These are phyloP conservation scores for Cheirogaleus medius DNA, from an alignment of 2,113 vertebrate genomes.

Conservation along the genomic window DNA sequence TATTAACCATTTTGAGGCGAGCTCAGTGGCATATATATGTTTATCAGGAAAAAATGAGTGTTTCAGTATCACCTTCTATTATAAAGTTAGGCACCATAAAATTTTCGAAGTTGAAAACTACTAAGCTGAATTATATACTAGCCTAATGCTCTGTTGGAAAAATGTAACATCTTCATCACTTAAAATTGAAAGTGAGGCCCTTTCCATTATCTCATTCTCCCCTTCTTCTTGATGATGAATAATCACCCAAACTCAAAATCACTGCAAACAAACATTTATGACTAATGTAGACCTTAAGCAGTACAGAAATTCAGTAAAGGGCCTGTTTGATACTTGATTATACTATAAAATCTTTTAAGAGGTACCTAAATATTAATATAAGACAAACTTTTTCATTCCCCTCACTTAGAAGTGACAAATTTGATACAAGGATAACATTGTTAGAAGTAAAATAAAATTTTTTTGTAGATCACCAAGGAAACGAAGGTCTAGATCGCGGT, in stretches of 20 bases:
- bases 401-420: neutral
- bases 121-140: neutral
- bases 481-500: slow-evolving; percentile 95
- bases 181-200: neutral
- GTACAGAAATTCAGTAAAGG: neutral
- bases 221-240: neutral
- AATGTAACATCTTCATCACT: neutral
- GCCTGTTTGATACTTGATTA: neutral
- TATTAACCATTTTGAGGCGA: neutral
- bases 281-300: neutral
- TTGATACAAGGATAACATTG: neutral
- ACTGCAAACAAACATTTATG: neutral
- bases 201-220: neutral
- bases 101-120: neutral
- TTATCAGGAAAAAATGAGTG: neutral
- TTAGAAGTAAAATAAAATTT: slow-evolving; percentile 6
- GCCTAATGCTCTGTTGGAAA: neutral
- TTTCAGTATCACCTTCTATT: neutral
- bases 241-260: neutral
- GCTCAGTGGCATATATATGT: neutral
- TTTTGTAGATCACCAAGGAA: slow-evolving; percentile 93
- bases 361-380: neutral
- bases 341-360: neutral
- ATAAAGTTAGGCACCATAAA: neutral
- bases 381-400: neutral